A percentile compares a stretch with the other conserved stretches of the same genome.
These are phyloP conservation scores for Perdix hodgsoniae DNA, from an alignment of 2,797 vertebrate genomes.

Conservation along the genomic window DNA sequence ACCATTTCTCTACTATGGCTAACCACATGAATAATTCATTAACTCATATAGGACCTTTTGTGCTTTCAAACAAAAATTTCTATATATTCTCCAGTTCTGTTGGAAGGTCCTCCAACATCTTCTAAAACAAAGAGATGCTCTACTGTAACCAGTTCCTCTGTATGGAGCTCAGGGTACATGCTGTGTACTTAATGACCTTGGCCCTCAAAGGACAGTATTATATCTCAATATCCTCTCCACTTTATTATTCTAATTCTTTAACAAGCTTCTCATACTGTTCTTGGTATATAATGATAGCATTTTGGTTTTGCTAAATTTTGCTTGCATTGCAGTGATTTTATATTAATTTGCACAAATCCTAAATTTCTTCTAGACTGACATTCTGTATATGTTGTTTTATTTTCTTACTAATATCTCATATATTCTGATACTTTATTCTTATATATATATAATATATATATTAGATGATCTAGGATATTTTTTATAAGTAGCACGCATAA, in stretches of 20 bases:
- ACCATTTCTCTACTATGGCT: not conserved
- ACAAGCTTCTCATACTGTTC: not conserved
- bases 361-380: not conserved
- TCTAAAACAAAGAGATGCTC: not conserved
- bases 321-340: not conserved
- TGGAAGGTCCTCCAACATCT: not conserved
- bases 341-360: not conserved
- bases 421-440: too few species aligned
- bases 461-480: not conserved
- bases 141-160: accelerated
- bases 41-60: not conserved
- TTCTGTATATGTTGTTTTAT: not conserved
- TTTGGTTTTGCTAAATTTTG: not conserved
- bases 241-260: not conserved
- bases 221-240: not conserved
- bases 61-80: not conserved
- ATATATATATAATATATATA: too few species aligned
- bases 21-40: not conserved
- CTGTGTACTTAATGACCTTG: too few species aligned
- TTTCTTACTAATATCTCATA: not conserved
- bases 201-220: too few species aligned
- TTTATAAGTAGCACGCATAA: not conserved
- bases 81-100: not conserved
- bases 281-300: not conserved
- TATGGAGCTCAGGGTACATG: not conserved